Evolutionary conservation across 30 jellyfish, hydroid and myxozoan genomes (phyloP), one percentile per base, ranked within the genome.

Genomic region (Hydra vulgaris): DNA sequence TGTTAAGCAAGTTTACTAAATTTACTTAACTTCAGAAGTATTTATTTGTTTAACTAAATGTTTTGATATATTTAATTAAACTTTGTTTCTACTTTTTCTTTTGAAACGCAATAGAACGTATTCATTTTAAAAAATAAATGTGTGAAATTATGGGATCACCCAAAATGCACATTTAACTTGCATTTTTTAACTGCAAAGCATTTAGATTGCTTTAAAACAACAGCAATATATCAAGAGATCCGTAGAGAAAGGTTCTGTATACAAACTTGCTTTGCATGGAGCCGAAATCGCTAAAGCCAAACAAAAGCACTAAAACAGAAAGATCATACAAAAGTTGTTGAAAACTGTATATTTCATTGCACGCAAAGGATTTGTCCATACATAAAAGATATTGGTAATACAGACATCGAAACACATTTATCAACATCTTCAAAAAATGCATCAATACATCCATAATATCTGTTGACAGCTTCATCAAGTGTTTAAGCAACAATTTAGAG

Each of bases 341-440:
- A 74, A 76, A 76, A 54, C 84, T 20, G 40, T 78, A 0, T 53
- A 24, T n/a, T 76, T 76, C 8, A 21, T 76, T 18, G 84, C 84
- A 21, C 24, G 84, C 15, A 76, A 20, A 76, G 18, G 40, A 53
- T 76, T 77, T 26, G 84, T 76, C 79, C 15, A 77, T n/a, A 20
- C 24, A 22, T 76, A 27, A 56, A 56, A 8, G 84, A 76, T 76
- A 20, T 76, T 18, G 78, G 84, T 27, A 25, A 76, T 24, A 23
- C 27, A 25, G 84, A 76, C 71, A 56, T 56, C n/a, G 71, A 56
- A 56, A 15, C 71, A 15, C n/a, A 56, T 56, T 56, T n/a, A 56
- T n/a, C 18, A 15, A n/a, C 17, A 56, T 56, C 71, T 56, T 56
- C 71, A 56, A 56, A 56, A 56, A 56, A 56, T 56, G n/a, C 71